Evolutionary conservation across 1,140 invertebrate genomes (phyloP).

Genomic region (Yoshiicerus persimilis): DNA sequence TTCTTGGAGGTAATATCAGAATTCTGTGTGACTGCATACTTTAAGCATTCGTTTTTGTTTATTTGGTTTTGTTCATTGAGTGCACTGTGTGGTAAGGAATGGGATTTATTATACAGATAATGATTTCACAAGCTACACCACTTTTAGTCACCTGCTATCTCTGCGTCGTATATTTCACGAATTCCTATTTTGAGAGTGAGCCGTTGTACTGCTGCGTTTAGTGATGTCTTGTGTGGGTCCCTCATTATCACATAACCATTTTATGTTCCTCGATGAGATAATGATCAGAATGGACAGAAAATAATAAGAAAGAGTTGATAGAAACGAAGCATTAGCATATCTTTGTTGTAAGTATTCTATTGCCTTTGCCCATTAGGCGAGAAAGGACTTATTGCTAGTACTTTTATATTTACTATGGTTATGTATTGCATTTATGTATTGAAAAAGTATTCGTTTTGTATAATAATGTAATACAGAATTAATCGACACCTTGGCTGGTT

Average conservation of each 20-base stretch:
- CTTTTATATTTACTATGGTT: too few species aligned
- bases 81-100: background rate
- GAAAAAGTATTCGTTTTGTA: background rate
- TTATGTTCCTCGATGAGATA: background rate
- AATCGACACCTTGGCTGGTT: conserved; percentile 3
- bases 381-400: background rate
- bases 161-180: too few species aligned
- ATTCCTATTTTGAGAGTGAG: too few species aligned
- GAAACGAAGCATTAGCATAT: background rate
- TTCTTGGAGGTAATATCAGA: too few species aligned
- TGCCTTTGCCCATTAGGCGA: background rate
- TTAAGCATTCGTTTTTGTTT: too few species aligned
- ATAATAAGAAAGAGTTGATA: background rate
- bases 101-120: too few species aligned
- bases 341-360: background rate
- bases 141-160: too few species aligned
- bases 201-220: background rate
- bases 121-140: too few species aligned
- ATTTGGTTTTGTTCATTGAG: too few species aligned
- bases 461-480: too few species aligned
- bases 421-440: background rate
- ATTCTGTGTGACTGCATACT: too few species aligned
- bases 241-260: conserved; percentile 20
- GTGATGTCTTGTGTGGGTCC: conserved; percentile 13
- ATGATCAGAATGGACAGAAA: background rate